These are phyloP conservation scores for Lampris megalopsis DNA, from an alignment of 2,113 vertebrate genomes.

Conservation along the genomic window DNA sequence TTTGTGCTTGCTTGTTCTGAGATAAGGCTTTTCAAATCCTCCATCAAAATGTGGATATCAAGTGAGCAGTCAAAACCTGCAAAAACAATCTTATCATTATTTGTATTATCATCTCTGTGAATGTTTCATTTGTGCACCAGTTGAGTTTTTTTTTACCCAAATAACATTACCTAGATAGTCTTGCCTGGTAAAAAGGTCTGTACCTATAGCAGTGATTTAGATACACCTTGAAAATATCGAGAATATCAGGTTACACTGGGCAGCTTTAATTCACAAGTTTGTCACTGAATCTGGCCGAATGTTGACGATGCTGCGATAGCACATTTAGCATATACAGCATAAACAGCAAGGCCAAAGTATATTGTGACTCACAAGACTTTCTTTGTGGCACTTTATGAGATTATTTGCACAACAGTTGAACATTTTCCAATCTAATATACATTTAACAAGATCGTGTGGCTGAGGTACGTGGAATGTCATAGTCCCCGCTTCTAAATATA, in stretches of 20 bases:
- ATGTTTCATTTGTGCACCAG: not conserved
- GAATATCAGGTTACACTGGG: not conserved
- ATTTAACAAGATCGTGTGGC: constrained; percentile 31
- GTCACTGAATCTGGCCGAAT: too few species aligned
- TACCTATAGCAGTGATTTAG: not conserved
- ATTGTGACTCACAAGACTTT: constrained; percentile 21
- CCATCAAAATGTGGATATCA: not conserved
- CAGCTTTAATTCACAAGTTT: too few species aligned
- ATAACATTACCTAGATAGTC: not conserved
- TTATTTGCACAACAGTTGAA: constrained; percentile 19
- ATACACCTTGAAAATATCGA: not conserved
- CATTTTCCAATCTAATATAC: constrained; percentile 38
- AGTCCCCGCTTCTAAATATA: constrained; percentile 47
- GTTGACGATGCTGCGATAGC: not conserved
- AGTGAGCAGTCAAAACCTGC: constrained; percentile 3
- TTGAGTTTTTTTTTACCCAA: not conserved
- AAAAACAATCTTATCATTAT: not conserved
- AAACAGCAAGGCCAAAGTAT: not conserved
- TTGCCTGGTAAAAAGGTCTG: not conserved
- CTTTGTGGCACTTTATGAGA: constrained; percentile 22
- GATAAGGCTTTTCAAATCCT: too few species aligned
- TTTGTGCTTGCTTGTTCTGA: not conserved
- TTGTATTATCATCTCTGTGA: not conserved
- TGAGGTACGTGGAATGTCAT: constrained; percentile 35
- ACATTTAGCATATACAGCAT: not conserved